Percentiles rank a stretch among this genome's conserved stretches.
Evolutionary conservation across 2,113 vertebrate genomes (phyloP).

Genomic region (Campylorhamphus procurvoides): DNA sequence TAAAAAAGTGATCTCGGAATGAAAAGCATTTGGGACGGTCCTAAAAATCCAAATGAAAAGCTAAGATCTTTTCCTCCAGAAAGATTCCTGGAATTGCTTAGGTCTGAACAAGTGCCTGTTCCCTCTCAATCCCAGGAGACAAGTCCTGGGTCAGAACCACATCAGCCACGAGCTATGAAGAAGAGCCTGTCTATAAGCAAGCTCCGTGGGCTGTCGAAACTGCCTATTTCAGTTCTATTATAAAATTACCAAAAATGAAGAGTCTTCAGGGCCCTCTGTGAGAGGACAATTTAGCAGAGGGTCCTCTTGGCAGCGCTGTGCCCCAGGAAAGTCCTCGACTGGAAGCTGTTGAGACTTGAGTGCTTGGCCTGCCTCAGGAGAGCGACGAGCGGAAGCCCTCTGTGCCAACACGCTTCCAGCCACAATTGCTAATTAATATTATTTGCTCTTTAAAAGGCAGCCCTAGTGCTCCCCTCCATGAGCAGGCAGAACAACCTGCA

Average conservation of each 20-base stretch:
- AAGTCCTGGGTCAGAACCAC: not conserved
- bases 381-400: not conserved
- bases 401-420: conserved; percentile 38
- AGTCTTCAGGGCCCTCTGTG: not conserved
- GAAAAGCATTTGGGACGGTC: not conserved
- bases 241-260: conserved; percentile 48
- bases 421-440: conserved; percentile 43
- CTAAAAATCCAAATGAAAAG: not conserved
- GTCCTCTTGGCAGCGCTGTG: not conserved
- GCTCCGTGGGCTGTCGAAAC: not conserved
- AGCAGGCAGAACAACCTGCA: conserved; percentile 50
- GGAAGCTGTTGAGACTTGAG: conserved; percentile 39
- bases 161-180: not conserved
- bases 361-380: conserved; percentile 14
- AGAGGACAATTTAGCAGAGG: not conserved
- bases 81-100: conserved; percentile 1
- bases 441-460: conserved; percentile 63
- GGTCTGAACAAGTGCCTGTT: not conserved
- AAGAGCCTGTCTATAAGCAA: not conserved
- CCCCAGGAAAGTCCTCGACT: not conserved
- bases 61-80: not conserved
- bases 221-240: not conserved
- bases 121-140: not conserved
- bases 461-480: conserved; percentile 11
- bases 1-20: not conserved